Evolutionary conservation across 1,140 invertebrate species (phyloP).

Genomic region (Lepidostoma basale): DNA sequence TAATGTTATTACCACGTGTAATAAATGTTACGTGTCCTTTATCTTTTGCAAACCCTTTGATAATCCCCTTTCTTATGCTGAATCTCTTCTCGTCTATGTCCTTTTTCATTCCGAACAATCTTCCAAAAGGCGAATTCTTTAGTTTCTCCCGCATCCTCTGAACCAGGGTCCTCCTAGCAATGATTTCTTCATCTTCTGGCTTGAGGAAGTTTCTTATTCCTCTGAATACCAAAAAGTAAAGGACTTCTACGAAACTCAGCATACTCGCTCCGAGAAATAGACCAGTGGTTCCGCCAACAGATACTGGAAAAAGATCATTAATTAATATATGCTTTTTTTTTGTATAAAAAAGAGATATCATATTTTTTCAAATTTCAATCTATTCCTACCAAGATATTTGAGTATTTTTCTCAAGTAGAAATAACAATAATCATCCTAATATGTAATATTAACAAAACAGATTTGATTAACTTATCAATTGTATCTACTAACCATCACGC

Average conservation of each 20-base stretch:
- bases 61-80: not conserved
- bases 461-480: too few relatives aligned
- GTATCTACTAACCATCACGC: too few relatives aligned
- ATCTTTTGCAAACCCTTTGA: too few relatives aligned
- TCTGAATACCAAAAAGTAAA: conserved; percentile 52
- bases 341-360: too few relatives aligned
- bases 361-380: too few relatives aligned
- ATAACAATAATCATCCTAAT: too few relatives aligned
- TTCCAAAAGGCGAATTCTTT: not conserved
- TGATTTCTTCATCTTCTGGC: not conserved
- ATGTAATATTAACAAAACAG: too few relatives aligned
- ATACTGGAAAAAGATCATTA: conserved; percentile 62
- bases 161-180: not conserved
- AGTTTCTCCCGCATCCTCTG: not conserved
- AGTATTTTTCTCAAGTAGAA: too few relatives aligned
- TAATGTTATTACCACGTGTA: too few relatives aligned
- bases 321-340: too few relatives aligned
- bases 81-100: not conserved
- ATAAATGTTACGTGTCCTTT: too few relatives aligned
- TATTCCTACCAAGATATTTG: too few relatives aligned
- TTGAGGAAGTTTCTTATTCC: conserved; percentile 22
- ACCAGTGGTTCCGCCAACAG: conserved; percentile 66
- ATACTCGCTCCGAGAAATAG: conserved; percentile 69
- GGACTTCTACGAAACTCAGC: conserved; percentile 67
- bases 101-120: not conserved